Evolutionary conservation across 2,797 vertebrate genomes (phyloP).

Genomic region (Tapera naevia): DNA sequence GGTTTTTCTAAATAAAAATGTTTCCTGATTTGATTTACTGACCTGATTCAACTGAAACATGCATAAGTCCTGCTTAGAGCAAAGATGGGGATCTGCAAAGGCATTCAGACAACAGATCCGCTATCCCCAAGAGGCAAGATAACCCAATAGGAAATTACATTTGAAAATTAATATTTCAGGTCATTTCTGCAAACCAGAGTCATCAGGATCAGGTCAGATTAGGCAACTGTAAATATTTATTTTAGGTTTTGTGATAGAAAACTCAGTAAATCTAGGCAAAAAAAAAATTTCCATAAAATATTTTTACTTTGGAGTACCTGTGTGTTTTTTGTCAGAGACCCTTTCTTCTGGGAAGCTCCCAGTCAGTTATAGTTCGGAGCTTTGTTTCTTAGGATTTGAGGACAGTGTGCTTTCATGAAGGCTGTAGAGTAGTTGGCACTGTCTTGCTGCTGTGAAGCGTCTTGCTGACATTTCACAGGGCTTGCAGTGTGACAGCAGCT

Average conservation of each 20-base stretch:
- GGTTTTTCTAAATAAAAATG: background rate
- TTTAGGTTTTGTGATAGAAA: background rate
- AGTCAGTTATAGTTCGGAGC: background rate
- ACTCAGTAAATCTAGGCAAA: background rate
- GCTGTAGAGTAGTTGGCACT: fast-evolving
- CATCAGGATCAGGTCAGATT: background rate
- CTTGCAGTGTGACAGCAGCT: background rate
- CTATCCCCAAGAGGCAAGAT: background rate
- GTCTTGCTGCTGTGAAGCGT: background rate
- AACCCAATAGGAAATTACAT: background rate
- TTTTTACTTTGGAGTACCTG: background rate
- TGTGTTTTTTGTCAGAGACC: background rate
- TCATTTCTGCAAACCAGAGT: background rate
- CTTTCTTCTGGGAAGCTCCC: background rate
- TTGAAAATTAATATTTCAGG: background rate
- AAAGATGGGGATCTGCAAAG: background rate
- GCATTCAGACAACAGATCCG: background rate
- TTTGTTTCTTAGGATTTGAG: background rate
- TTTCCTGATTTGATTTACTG: conserved; percentile 7
- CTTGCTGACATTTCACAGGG: background rate
- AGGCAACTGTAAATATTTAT: background rate
- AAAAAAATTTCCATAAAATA: background rate
- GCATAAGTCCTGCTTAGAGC: background rate
- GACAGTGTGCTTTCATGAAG: background rate
- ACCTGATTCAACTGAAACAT: background rate